Evolutionary conservation across 1,140 invertebrate species (phyloP).

Genomic region (Pteromalus puparum): DNA sequence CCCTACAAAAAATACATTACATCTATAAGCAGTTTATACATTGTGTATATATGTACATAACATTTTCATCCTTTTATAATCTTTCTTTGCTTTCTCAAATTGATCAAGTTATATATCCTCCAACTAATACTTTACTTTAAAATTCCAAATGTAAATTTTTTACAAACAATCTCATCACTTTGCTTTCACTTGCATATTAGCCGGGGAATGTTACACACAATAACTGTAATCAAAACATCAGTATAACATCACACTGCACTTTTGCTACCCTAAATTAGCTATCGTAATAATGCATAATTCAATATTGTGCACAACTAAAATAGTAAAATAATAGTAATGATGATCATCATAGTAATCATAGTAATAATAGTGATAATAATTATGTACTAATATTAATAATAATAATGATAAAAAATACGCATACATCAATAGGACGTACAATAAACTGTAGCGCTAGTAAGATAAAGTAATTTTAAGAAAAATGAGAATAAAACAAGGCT

Average conservation of each 20-base stretch:
- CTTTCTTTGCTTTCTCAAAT: constrained; percentile 17
- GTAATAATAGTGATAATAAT: neutral
- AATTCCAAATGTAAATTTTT: constrained; percentile 2
- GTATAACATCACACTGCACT: constrained; percentile 10
- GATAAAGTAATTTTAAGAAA: neutral
- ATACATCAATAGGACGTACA: constrained; percentile 21
- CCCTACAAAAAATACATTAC: constrained; percentile 72
- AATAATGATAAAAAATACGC: constrained; percentile 18
- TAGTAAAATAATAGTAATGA: neutral
- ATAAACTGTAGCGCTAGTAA: neutral
- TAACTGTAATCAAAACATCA: constrained; percentile 46
- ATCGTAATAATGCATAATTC: constrained; percentile 2
- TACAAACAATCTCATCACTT: constrained; percentile 51
- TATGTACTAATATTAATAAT: neutral
- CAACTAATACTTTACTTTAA: constrained; percentile 21
- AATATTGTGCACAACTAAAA: constrained; percentile 9
- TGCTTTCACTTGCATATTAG: constrained; percentile 44
- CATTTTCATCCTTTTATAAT: constrained; percentile 50
- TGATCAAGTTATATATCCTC: neutral
- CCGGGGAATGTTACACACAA: constrained; percentile 50
- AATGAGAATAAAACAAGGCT: constrained; percentile 41
- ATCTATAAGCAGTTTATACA: constrained; percentile 69
- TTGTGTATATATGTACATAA: constrained; percentile 64
- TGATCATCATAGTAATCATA: constrained; percentile 5
- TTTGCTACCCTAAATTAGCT: neutral